phyloP scores from a whole-genome alignment of 2,888 invertebrate species.

The Capitulum mitella region DNA sequence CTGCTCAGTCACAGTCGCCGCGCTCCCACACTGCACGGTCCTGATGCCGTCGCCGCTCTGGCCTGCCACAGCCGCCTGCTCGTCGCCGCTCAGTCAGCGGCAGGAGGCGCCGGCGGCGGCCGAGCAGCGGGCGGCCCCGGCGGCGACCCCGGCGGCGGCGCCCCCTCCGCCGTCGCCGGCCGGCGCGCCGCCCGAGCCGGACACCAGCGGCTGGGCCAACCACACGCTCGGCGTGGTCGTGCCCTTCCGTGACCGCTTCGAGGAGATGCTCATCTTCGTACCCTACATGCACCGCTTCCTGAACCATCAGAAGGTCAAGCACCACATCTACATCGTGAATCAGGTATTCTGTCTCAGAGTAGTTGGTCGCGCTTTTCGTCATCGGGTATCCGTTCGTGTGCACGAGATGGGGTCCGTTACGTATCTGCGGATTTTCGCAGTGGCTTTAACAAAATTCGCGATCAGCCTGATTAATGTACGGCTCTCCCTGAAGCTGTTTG shows the following conservation, averaged over 20 bases:
- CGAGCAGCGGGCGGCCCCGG: constrained; percentile 52
- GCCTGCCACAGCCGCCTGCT: not conserved
- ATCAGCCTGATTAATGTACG: too few relatives aligned
- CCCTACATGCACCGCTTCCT: constrained; percentile 83
- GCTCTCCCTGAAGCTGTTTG: too few relatives aligned
- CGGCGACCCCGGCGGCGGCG: constrained; percentile 65
- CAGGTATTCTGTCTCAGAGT: constrained; percentile 31
- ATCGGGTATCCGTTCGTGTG: too few relatives aligned
- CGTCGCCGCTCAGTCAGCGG: not conserved
- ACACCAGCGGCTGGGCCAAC: constrained; percentile 24
- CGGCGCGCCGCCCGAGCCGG: not conserved
- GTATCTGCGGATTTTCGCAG: too few relatives aligned
- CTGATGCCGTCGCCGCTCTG: not conserved
- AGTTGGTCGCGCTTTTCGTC: constrained; percentile 29
- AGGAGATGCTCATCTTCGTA: constrained; percentile 85
- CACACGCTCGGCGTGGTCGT: constrained; percentile 79
- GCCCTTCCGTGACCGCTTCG: constrained; percentile 91
- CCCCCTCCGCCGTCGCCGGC: constrained; percentile 40
- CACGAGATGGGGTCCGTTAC: too few relatives aligned
- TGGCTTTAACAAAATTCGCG: too few relatives aligned
- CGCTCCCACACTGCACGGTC: not conserved
- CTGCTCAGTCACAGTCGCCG: too few relatives aligned
- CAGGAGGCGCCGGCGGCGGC: constrained; percentile 44
- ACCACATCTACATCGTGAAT: constrained; percentile 34
- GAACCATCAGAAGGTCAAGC: constrained; percentile 53